Percentiles rank a stretch among this genome's conserved stretches.
phyloP scores from a whole-genome alignment of 2,113 vertebrate species.

The Seriola rivoliana region DNA sequence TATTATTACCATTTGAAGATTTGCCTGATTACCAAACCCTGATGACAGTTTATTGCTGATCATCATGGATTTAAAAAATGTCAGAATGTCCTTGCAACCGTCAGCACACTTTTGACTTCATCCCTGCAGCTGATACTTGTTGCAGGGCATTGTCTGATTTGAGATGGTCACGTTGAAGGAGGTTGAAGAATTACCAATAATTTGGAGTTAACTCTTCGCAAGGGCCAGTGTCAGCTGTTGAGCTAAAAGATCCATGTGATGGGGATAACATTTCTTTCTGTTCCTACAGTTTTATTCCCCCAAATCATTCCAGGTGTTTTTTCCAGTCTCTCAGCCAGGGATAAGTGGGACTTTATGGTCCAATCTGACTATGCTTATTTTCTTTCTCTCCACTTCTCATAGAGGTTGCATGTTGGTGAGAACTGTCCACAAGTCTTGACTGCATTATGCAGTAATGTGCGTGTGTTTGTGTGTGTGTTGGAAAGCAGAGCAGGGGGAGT shows the following conservation, averaged over 20 bases:
- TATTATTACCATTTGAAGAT: background rate
- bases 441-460: slow-evolving; percentile 36
- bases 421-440: slow-evolving; percentile 38
- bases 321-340: slow-evolving; percentile 10
- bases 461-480: slow-evolving; percentile 19
- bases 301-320: slow-evolving; percentile 38
- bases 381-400: slow-evolving; percentile 15
- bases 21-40: background rate
- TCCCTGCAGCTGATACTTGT: background rate
- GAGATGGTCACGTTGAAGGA: background rate
- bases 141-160: background rate
- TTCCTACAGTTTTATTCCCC: background rate
- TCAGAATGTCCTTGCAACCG: background rate
- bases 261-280: background rate
- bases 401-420: slow-evolving; percentile 28
- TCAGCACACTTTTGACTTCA: background rate
- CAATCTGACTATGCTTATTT: slow-evolving; percentile 25
- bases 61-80: background rate
- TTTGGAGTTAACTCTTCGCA: background rate
- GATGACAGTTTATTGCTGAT: background rate
- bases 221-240: background rate
- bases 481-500: slow-evolving; percentile 50
- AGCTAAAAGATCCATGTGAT: background rate
- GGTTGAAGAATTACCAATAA: background rate
- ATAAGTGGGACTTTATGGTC: slow-evolving; percentile 40